Conservation (phyloP, 2,888 invertebrate genomes). For the Dusona sp. region DNA sequence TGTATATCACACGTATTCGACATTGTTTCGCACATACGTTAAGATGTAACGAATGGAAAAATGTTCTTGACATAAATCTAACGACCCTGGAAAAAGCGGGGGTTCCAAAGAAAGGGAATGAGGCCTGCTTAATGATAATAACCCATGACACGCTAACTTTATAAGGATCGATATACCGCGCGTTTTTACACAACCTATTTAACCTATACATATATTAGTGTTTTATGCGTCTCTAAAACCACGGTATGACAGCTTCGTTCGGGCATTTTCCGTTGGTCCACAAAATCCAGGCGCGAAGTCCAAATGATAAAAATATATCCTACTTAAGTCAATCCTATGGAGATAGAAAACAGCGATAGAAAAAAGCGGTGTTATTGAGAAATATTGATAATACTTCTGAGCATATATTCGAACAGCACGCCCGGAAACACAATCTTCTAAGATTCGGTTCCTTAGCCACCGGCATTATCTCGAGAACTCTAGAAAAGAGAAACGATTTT, state of each 20-base stretch:
- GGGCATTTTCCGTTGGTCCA: not conserved
- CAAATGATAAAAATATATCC: constrained; percentile 6
- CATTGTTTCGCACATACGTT: constrained; percentile 20
- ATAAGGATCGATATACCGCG: constrained; percentile 75
- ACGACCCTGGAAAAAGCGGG: constrained; percentile 78
- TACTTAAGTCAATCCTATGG: not conserved
- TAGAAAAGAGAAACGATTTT: not conserved
- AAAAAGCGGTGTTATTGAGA: not conserved
- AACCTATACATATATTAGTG: not conserved
- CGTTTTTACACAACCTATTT: constrained; percentile 58
- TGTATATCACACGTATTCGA: constrained; percentile 24
- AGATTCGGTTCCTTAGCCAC: not conserved
- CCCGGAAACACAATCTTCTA: not conserved
- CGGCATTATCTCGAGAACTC: not conserved
- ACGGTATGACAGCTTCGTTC: not conserved
- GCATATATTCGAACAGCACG: not conserved
- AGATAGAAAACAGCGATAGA: not conserved
- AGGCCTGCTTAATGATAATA: constrained; percentile 76
- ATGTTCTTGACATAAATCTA: constrained; percentile 81
- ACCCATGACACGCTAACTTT: constrained; percentile 78
- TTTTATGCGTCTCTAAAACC: constrained; percentile 11
- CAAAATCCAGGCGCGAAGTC: not conserved
- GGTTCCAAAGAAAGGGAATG: constrained; percentile 74
- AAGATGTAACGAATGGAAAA: constrained; percentile 47
- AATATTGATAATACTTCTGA: not conserved